Evolutionary conservation across 92 coral and sea anemone genomes (phyloP).

Genomic region (Palythoa heliodiscus): DNA sequence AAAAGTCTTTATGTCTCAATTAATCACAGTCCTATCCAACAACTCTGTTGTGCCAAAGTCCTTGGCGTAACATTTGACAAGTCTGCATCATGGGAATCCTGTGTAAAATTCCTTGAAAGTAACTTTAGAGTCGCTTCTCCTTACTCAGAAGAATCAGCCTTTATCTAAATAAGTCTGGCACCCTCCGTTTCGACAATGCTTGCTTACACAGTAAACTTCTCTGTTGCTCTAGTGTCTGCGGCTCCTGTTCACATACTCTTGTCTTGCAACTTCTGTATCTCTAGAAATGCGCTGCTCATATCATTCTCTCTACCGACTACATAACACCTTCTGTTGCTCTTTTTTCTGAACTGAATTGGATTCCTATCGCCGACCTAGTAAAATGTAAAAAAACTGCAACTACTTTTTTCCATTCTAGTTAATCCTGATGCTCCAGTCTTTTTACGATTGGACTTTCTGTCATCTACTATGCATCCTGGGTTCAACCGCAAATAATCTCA

Average conservation of each 20-base stretch:
- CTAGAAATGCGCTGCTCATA: neutral
- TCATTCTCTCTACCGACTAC: neutral
- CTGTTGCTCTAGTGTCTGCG: neutral
- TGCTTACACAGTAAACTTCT: neutral
- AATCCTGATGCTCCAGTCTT: neutral
- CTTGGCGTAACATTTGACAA: neutral
- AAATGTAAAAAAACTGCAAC: neutral
- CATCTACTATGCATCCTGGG: too few relatives aligned
- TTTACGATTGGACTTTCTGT: neutral
- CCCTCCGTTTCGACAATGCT: neutral
- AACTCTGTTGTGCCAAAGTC: neutral
- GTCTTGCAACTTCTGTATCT: neutral
- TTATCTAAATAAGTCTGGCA: neutral
- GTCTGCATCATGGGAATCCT: neutral
- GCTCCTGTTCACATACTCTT: conserved; percentile 2
- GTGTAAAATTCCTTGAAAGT: neutral
- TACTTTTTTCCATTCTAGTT: conserved; percentile 6
- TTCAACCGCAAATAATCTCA: too few relatives aligned
- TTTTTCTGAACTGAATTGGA: neutral
- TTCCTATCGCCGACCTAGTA: neutral
- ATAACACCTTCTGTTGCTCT: neutral
- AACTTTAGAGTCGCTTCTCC: neutral
- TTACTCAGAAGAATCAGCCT: neutral
- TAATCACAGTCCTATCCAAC: neutral
- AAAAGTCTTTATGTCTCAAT: neutral